A percentile compares a stretch with the other conserved stretches of the same genome.
Conservation (phyloP, 2,113 vertebrate genomes). For the Bufo bufo region DNA sequence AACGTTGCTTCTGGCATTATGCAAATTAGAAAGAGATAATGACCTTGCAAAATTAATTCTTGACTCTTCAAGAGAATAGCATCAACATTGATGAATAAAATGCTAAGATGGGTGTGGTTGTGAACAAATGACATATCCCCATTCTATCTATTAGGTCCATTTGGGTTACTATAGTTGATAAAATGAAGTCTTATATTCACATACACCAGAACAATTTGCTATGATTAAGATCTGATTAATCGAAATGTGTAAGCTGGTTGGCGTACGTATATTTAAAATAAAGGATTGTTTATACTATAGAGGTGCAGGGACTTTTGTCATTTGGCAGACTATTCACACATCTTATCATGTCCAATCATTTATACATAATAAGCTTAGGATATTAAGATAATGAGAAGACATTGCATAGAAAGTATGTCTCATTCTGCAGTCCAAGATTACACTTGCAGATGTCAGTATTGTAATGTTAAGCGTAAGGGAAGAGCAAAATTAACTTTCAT, state of each 20-base stretch:
- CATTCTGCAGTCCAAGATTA: neutral
- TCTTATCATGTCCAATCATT: neutral
- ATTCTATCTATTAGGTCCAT: neutral
- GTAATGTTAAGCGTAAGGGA: constrained; percentile 37
- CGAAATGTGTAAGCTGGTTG: too few relatives aligned
- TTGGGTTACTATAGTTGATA: neutral
- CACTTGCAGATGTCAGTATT: neutral
- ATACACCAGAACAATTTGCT: neutral
- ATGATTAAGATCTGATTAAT: too few relatives aligned
- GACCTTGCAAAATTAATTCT: constrained; percentile 18
- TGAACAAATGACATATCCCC: neutral
- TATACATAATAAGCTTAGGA: neutral
- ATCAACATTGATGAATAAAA: neutral
- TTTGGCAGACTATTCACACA: neutral
- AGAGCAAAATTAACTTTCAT: constrained; percentile 37
- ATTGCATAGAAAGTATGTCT: neutral
- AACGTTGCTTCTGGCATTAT: constrained; percentile 29
- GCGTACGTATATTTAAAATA: too few relatives aligned
- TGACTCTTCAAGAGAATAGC: constrained; percentile 9
- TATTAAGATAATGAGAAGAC: constrained; percentile 23
- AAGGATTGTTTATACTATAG: too few relatives aligned
- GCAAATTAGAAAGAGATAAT: constrained; percentile 19
- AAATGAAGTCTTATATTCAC: neutral
- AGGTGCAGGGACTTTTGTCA: too few relatives aligned
- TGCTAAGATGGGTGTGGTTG: constrained; percentile 5